Base-by-base conservation (phyloP, 2,113 vertebrate genomes). In the Microcebus griseorufus region DNA sequence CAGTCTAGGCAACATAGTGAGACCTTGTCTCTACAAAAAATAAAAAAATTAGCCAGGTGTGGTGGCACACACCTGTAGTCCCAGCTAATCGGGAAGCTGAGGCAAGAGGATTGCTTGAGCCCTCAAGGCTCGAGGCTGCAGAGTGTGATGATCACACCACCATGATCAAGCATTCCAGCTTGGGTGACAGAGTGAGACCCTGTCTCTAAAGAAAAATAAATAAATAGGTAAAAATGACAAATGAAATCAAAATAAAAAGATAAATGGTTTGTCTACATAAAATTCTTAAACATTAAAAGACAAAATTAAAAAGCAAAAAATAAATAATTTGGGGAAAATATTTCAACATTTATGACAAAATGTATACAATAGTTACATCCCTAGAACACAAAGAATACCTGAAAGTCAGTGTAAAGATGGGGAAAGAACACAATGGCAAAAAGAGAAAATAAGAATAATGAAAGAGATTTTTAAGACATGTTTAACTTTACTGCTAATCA, bases 191-290 rank as follows among this genome's bases (percentile, higher is more conserved):
- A 27, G 60, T 64, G 25, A 64, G 60, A 64, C 60, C 25, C 25
- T 64, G 60, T 64, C 60, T 64, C 60, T 29, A 64, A 64, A 62
- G 25, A 55, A 55, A 55, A 55, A 55, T 55, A 55, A 55, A 62
- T 62, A 62, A 62, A 25, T 62, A 62, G 27, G 25, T 62, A 62
- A 62, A 11, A 90, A 70, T 76, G 73, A 81, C 39, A 55, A 80
- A 60, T 42, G 20, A 92, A 92, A 79, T 73, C 5, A 82, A 94
- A 76, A 85, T 78, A 64, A 84, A 78, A 88, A 86, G n/a, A 45
- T 87, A 64, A 37, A 34, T 75, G 14, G 13, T n/a, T 70, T 80
- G 6, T 64, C 58, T 60, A 51, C 14, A 80, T 90, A 90, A 93
- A 92, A 70, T 14, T 70, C 72, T 6, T 88, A 5, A 53, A 79